Percentiles rank a stretch among this genome's conserved stretches.
phyloP scores from a whole-genome alignment of 2,113 vertebrate species.

The Tursiops truncatus region DNA sequence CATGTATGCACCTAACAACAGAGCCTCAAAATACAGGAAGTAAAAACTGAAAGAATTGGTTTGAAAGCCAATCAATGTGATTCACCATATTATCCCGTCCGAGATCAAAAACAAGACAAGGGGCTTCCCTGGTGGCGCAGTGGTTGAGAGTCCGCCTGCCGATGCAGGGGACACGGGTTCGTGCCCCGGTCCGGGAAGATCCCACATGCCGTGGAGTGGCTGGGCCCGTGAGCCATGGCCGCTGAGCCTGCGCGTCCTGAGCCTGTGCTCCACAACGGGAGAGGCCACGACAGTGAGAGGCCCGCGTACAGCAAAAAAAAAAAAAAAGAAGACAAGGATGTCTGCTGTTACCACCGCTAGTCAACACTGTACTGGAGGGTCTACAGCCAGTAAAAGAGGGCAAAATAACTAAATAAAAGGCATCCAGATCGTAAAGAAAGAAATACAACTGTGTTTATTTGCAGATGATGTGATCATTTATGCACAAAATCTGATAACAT shows the following conservation, averaged over 20 bases:
- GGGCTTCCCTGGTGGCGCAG: too few relatives aligned
- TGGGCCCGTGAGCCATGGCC: too few relatives aligned
- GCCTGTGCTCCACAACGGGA: too few relatives aligned
- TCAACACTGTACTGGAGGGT: not conserved
- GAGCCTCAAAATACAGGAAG: not conserved
- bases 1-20: not conserved
- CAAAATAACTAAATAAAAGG: not conserved
- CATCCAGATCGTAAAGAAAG: not conserved
- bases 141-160: too few relatives aligned
- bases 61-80: not conserved
- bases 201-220: too few relatives aligned
- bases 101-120: not conserved
- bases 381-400: not conserved
- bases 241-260: too few relatives aligned
- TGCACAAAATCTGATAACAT: not conserved
- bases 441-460: not conserved
- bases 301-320: too few relatives aligned
- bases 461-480: not conserved
- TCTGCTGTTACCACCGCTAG: not conserved
- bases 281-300: too few relatives aligned
- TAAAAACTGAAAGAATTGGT: not conserved
- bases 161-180: too few relatives aligned
- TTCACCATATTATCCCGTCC: not conserved
- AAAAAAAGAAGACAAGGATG: not conserved
- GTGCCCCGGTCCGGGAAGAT: too few relatives aligned